phyloP scores from a whole-genome alignment of 1,140 invertebrate genomes.

The Octopus sinensis region DNA sequence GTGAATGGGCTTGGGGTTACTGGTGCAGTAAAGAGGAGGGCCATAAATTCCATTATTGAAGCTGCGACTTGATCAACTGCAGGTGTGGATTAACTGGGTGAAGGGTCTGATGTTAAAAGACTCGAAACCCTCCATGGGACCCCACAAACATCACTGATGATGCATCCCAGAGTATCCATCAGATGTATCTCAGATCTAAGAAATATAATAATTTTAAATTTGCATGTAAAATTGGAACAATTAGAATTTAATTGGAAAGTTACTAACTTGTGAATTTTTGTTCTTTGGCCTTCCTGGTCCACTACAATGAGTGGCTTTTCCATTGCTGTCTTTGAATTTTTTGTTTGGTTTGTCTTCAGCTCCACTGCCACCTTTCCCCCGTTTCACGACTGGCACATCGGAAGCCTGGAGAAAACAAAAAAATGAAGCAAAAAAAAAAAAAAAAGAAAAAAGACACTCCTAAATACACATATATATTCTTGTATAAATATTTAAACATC shows the following conservation, averaged over 20 bases:
- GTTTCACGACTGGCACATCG: conserved; percentile 45
- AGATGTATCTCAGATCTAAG: too few relatives aligned
- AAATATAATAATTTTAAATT: too few relatives aligned
- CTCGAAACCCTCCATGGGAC: too few relatives aligned
- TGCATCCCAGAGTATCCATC: too few relatives aligned
- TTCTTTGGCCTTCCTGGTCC: conserved; percentile 39
- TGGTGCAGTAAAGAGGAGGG: too few relatives aligned
- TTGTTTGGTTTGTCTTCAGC: conserved; percentile 53
- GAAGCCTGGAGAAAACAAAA: conserved; percentile 49
- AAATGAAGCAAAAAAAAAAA: background rate
- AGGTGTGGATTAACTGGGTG: too few relatives aligned
- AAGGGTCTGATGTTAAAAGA: too few relatives aligned
- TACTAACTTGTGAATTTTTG: conserved; percentile 41
- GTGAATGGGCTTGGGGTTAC: too few relatives aligned
- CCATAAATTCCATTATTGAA: too few relatives aligned
- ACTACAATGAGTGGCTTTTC: conserved; percentile 37
- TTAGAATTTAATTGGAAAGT: background rate
- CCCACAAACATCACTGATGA: too few relatives aligned
- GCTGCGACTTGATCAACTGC: too few relatives aligned
- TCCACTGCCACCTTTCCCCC: conserved; percentile 43
- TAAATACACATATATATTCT: background rate
- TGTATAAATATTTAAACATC: too few relatives aligned
- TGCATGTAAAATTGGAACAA: background rate
- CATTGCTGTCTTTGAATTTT: conserved; percentile 52
- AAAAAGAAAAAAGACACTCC: background rate